Percentiles rank a stretch among this genome's conserved stretches.
Evolutionary conservation across 2,797 vertebrate genomes (phyloP).

Genomic region (Meriones psammophilus): DNA sequence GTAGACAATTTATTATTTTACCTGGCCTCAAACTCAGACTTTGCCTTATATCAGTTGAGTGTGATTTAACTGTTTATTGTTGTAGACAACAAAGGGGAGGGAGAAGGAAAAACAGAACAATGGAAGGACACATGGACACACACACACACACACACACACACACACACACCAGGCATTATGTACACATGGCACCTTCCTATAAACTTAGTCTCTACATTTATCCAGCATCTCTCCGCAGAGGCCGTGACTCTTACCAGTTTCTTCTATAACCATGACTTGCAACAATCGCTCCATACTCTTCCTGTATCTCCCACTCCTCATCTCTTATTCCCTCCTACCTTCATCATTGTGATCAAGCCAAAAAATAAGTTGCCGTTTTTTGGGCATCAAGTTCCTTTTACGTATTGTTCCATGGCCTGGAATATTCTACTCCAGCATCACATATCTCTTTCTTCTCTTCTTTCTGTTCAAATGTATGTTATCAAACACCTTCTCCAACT

Average conservation of each 20-base stretch:
- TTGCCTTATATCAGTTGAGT: not conserved
- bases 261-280: not conserved
- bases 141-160: not conserved
- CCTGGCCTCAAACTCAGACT: conserved; percentile 51
- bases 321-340: not conserved
- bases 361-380: not conserved
- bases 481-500: not conserved
- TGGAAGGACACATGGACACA: not conserved
- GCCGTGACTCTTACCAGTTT: not conserved
- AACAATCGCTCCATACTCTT: not conserved
- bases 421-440: not conserved
- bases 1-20: not conserved
- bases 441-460: not conserved
- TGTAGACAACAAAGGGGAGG: not conserved
- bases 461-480: not conserved
- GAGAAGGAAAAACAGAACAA: too few species aligned
- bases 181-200: not conserved
- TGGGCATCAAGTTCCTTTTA: not conserved
- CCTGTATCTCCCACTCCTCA: not conserved
- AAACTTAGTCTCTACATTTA: not conserved
- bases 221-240: not conserved
- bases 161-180: not conserved
- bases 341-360: not conserved
- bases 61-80: not conserved
- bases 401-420: not conserved